Percentiles rank a stretch among this genome's conserved stretches.
Evolutionary conservation across 2,797 vertebrate species (phyloP).

Genomic region (Prionace glauca): DNA sequence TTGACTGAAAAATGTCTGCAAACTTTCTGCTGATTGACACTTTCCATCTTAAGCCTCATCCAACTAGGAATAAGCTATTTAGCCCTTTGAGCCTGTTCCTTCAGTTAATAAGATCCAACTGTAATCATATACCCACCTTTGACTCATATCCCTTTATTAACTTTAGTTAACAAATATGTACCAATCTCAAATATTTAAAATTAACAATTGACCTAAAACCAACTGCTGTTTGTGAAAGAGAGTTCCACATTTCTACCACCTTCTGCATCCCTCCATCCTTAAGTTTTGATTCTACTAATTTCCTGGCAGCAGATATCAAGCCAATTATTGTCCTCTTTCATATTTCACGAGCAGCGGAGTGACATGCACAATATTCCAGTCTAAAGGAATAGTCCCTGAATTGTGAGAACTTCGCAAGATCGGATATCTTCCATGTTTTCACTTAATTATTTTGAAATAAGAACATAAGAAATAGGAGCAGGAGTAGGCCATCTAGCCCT

Average conservation of each 20-base stretch:
- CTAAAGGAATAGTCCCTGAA: background rate
- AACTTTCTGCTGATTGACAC: background rate
- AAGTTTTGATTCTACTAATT: background rate
- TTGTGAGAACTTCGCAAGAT: background rate
- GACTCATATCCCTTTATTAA: background rate
- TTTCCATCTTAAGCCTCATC: background rate
- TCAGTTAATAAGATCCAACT: background rate
- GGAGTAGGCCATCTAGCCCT: no score
- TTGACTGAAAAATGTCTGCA: background rate
- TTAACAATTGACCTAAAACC: background rate
- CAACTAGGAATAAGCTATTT: background rate
- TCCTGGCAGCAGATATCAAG: background rate
- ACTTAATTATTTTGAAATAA: background rate
- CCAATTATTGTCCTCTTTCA: background rate
- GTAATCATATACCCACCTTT: background rate
- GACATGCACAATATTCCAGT: background rate
- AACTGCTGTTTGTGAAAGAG: background rate
- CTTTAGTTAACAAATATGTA: background rate
- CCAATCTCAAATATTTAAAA: background rate
- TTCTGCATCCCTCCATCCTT: background rate
- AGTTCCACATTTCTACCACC: background rate
- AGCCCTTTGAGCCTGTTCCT: background rate
- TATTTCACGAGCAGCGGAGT: background rate
- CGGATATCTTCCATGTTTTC: background rate
- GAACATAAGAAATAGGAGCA: no score